A percentile compares a stretch with the other conserved stretches of the same genome.
Evolutionary conservation across 2,113 vertebrate species (phyloP).

Genomic region (Diglossa brunneiventris): DNA sequence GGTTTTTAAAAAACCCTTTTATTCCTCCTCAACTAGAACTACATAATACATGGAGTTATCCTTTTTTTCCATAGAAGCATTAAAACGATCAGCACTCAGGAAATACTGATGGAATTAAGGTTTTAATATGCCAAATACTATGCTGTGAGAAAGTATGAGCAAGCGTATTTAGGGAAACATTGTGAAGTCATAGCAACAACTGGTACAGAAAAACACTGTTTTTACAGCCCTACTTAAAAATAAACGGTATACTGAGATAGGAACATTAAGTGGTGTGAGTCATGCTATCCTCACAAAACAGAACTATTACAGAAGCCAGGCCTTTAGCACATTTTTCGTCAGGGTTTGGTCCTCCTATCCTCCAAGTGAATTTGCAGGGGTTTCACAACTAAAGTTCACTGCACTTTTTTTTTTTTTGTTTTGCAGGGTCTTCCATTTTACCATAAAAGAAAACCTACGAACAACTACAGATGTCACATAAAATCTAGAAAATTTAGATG

Average conservation of each 20-base stretch:
- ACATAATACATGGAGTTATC: background rate
- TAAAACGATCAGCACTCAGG: slow-evolving; percentile 10
- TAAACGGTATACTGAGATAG: slow-evolving; percentile 70
- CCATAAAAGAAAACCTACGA: background rate
- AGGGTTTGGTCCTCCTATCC: slow-evolving; percentile 29
- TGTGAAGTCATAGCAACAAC: slow-evolving; percentile 77
- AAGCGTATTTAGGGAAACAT: slow-evolving; percentile 73
- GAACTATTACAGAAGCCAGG: slow-evolving; percentile 52
- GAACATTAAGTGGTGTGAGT: slow-evolving; percentile 66
- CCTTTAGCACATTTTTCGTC: slow-evolving; percentile 42
- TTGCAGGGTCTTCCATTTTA: background rate
- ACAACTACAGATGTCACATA: background rate
- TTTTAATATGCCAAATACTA: background rate
- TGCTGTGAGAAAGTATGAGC: slow-evolving; percentile 69
- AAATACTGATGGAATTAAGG: slow-evolving; percentile 36
- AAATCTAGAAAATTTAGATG: background rate
- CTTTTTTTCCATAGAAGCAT: slow-evolving; percentile 10
- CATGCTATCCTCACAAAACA: slow-evolving; percentile 51
- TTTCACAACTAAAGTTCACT: background rate
- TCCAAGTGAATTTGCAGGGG: background rate
- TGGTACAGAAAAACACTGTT: slow-evolving; percentile 53
- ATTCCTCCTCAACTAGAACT: background rate
- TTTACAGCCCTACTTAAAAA: slow-evolving; percentile 71
- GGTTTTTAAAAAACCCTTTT: background rate
- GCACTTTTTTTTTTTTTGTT: background rate